A percentile compares a stretch with the other conserved stretches of the same genome.
Conservation (phyloP, 92 coral and sea anemone genomes). For the Virgularia gustaviana region DNA sequence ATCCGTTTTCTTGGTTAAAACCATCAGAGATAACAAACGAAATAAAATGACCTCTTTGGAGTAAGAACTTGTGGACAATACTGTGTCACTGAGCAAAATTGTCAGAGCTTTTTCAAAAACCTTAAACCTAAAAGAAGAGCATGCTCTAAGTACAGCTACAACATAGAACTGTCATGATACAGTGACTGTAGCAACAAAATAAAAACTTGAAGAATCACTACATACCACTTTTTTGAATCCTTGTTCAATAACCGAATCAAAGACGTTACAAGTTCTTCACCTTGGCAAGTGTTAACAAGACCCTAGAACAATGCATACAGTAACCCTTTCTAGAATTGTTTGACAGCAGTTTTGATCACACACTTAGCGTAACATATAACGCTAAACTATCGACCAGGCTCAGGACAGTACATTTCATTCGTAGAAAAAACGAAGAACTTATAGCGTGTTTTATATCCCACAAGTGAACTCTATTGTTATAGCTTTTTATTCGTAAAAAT, state of each 20-base stretch:
- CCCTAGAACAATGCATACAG: constrained; percentile 32
- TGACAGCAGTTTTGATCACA: background rate
- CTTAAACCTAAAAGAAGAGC: background rate
- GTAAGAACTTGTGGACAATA: constrained; percentile 1
- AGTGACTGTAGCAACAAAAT: too few relatives aligned
- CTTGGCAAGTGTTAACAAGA: constrained; percentile 45
- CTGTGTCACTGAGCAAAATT: constrained; percentile 13
- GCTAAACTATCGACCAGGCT: background rate
- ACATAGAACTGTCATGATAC: too few relatives aligned
- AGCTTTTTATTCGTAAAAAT: too few relatives aligned
- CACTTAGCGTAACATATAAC: background rate
- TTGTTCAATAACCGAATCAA: constrained; percentile 60
- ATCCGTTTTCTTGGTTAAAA: constrained; percentile 20
- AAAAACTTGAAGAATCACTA: too few relatives aligned
- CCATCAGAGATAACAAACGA: constrained; percentile 18
- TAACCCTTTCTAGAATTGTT: background rate
- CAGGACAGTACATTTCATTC: background rate
- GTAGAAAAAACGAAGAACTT: background rate
- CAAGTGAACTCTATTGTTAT: too few relatives aligned
- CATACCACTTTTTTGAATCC: constrained; percentile 61
- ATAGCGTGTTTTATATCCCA: too few relatives aligned
- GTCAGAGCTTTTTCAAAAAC: constrained; percentile 18
- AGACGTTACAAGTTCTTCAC: constrained; percentile 54
- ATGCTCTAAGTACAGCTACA: too few relatives aligned
- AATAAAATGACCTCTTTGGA: background rate